These are phyloP conservation scores for Aphidoletes aphidimyza DNA, from an alignment of 2,888 invertebrate species.

Conservation along the genomic window DNA sequence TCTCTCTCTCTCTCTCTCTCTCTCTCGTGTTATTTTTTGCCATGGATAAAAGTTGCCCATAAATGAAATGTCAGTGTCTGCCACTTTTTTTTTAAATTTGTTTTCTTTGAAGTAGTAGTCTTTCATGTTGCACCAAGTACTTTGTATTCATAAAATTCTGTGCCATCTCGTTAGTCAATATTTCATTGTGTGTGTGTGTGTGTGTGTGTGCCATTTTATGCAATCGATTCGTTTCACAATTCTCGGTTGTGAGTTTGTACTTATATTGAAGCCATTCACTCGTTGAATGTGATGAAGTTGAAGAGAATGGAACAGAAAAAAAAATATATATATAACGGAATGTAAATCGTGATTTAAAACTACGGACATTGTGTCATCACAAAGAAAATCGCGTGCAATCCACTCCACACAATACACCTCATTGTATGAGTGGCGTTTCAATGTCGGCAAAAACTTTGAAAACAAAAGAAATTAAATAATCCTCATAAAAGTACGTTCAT, in stretches of 20 bases:
- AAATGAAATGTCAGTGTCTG: slow-evolving; percentile 5
- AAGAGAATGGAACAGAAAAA: neutral
- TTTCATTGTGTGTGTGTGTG: neutral
- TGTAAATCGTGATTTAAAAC: slow-evolving; percentile 45
- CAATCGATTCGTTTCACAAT: neutral
- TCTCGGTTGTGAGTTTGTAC: neutral
- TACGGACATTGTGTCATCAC: slow-evolving; percentile 24
- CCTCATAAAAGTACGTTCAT: slow-evolving; percentile 29
- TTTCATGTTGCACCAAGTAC: slow-evolving; percentile 4
- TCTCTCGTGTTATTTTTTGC: neutral
- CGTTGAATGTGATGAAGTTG: neutral
- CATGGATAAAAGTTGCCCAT: neutral
- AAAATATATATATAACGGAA: neutral
- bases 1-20: neutral
- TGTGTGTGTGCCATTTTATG: neutral
- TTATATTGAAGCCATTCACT: slow-evolving; percentile 12
- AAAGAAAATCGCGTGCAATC: slow-evolving; percentile 1
- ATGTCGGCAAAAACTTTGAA: neutral
- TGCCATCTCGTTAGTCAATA: neutral
- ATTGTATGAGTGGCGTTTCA: slow-evolving; percentile 19
- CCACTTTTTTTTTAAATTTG: neutral
- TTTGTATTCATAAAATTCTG: slow-evolving; percentile 14
- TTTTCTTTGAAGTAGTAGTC: neutral
- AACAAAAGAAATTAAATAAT: slow-evolving; percentile 51
- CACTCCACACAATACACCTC: neutral